Evolutionary conservation across 2,113 vertebrate species (phyloP), one percentile per base, ranked within the genome.

Genomic region (Xiphophorus maculatus): DNA sequence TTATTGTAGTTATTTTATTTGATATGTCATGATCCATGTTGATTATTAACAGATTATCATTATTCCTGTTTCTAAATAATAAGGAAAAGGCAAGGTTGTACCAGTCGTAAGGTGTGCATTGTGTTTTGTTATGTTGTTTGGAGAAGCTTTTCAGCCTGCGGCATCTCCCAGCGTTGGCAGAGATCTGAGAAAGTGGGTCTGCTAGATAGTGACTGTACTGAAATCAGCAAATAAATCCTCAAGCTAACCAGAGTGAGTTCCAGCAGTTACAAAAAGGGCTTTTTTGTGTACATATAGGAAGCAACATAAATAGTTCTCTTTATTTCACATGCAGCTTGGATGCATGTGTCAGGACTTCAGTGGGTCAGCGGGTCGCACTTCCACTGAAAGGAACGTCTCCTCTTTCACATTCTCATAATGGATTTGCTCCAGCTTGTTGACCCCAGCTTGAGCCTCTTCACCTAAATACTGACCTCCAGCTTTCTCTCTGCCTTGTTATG

Each of bases 341-440:
- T 68, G 22, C 22, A 22, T 58, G 48, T 51, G 67, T 85, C 25
- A 32, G 65, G 42, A 15, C 64, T 73, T 28, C 10, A 40, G 37
- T 67, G 63, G 63, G 83, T 90, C 83, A 71, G 22, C 40, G 0
- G 76, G 63, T 74, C 17, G 25, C 62, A 3, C 60, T 61, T 61
- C 10, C 40, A 33, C 44, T 27, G 64, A 67, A 81, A 78, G 72
- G 33, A 82, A 86, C 79, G 71, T 66, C 69, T 91, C 87, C 3
- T 9, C 60, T 93, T 89, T 85, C 87, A 83, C 77, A 86, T 88
- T 88, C 88, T 88, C 86, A 83, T 65, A 72, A 71, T 48, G 42
- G 22, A n/a, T 67, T 54, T 80, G 51, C 70, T 77, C 58, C 37
- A 19, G 5, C 19, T 37, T 29, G 63, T 71, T 80, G 87, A 89